These are phyloP conservation scores for Drosophila nr. perissopoda DNA, from an alignment of 2,888 invertebrate species.

Conservation along the genomic window DNA sequence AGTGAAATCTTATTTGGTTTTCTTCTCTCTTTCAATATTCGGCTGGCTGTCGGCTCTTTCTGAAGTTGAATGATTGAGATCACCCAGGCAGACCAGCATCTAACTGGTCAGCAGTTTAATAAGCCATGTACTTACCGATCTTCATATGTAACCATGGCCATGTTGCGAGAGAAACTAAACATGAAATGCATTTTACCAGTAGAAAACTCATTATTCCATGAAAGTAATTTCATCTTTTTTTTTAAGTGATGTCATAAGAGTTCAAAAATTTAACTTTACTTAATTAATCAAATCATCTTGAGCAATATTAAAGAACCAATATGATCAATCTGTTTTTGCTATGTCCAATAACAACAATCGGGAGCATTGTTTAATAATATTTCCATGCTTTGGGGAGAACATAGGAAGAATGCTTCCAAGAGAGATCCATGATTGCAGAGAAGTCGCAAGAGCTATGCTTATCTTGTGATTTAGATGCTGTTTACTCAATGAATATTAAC, in stretches of 20 bases:
- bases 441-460: neutral
- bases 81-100: conserved; percentile 45
- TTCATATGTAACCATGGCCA: neutral
- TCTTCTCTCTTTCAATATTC: conserved; percentile 1
- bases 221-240: neutral
- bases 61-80: conserved; percentile 49
- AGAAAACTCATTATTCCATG: neutral
- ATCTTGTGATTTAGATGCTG: neutral
- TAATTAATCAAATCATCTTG: neutral
- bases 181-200: conserved; percentile 14
- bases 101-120: conserved; percentile 18
- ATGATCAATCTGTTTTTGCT: neutral
- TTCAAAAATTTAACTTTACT: neutral
- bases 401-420: neutral
- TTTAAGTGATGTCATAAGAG: neutral
- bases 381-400: conserved; percentile 1
- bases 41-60: conserved; percentile 39
- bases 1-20: conserved; percentile 62
- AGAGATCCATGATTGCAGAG: neutral
- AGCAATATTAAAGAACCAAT: neutral
- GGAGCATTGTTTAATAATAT: neutral
- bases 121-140: conserved; percentile 18
- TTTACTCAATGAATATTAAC: neutral
- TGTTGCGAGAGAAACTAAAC: conserved; percentile 20
- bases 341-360: neutral